Base-by-base conservation (phyloP, 2,113 vertebrate species). In the Clarias gariepinus region DNA sequence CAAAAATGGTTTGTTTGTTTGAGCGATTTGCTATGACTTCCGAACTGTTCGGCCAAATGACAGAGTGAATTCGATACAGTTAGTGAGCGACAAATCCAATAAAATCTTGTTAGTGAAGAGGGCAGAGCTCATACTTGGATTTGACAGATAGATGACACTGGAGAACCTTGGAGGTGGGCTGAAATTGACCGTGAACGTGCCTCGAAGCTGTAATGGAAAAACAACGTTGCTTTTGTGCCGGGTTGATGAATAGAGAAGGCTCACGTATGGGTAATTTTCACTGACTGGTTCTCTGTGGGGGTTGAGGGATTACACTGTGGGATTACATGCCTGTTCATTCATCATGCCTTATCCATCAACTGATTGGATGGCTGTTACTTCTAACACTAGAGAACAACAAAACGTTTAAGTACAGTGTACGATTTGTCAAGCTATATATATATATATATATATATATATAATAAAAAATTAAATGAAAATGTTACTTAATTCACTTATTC, bases 111-210 rank as follows among this genome's bases (percentile, higher is more conserved):
- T 86, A 63, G 63, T 55, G 33, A 53, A 81, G n/a, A 82, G 68
- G 68, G 23, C 68, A 86, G 73, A 74, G 41, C 28, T 53, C 79
- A 61, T 30, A 61, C 68, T 63, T 15, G 60, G 85, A 82, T 33
- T 18, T 82, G 85, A 87, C 52, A 36, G 30, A 68, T 15, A 25
- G 60, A 36, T 87, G 86, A 82, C 58, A 74, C 53, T 41, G 12
- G 58, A 77, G 60, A 41, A 76, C 69, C 69, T 64, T 61, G 4
- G 30, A 82, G 58, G 58, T 82, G 28, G 69, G 30, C 69, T 82
- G 41, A 87, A 82, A 87, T 71, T 64, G 69, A 66, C 79, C 85
- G 19, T 81, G 68, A 82, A 86, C 85, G 41, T 82, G 85, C 41
- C 19, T 64, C 9, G 76, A 68, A 64, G 19, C 60, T 4, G 1